Evolutionary conservation across 2,113 vertebrate species (phyloP).

Genomic region (Ptychochromis oligacanthus): DNA sequence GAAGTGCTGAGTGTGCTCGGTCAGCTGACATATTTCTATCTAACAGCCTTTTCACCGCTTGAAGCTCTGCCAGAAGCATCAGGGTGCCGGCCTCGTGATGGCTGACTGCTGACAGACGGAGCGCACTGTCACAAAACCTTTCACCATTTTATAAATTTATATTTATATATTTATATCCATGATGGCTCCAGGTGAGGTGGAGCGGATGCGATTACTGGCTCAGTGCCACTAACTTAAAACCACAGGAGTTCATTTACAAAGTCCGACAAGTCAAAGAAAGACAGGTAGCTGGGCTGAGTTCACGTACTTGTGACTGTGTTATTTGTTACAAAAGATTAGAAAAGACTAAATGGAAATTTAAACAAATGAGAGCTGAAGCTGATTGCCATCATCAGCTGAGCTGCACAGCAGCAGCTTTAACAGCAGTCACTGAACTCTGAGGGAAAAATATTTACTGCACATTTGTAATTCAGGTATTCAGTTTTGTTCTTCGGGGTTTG

Average conservation of each 20-base stretch:
- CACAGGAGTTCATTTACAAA: background rate
- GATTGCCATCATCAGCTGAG: background rate
- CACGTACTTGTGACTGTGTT: background rate
- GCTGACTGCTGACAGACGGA: conserved; percentile 25
- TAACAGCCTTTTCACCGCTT: conserved; percentile 22
- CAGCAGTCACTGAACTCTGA: too few species aligned
- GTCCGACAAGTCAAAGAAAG: background rate
- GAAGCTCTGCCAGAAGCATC: conserved; percentile 10
- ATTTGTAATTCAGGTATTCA: too few species aligned
- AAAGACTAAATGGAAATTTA: background rate
- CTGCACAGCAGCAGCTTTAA: background rate
- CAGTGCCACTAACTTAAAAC: background rate
- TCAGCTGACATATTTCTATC: background rate
- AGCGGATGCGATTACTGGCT: background rate
- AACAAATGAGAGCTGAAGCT: background rate
- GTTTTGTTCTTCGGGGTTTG: too few species aligned
- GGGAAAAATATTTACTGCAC: too few species aligned
- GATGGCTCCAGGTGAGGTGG: background rate
- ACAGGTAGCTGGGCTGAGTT: background rate
- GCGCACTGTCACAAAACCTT: conserved; percentile 19
- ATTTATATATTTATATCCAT: background rate
- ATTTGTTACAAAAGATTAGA: background rate
- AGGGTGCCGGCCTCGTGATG: background rate
- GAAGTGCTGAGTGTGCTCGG: background rate
- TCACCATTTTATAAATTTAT: background rate